Percentiles rank a stretch among this genome's conserved stretches.
Evolutionary conservation across 2,888 invertebrate species (phyloP).

Genomic region (Callosobruchus maculatus): DNA sequence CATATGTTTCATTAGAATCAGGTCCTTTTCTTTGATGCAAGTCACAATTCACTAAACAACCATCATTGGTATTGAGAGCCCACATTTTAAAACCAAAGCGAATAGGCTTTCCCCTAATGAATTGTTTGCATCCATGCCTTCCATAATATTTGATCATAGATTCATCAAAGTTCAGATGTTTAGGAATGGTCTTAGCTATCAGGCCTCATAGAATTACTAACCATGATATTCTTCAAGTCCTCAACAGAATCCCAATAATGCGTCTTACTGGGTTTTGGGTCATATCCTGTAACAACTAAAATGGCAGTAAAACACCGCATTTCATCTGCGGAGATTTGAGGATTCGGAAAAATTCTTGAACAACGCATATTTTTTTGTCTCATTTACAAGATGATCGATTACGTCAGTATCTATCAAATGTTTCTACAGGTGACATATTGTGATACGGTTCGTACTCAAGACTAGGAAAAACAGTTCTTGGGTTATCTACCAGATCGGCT

Average conservation of each 20-base stretch:
- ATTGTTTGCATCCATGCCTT: conserved; percentile 32
- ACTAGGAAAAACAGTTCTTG: too few species aligned
- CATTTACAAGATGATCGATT: conserved; percentile 9
- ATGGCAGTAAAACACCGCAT: conserved; percentile 20
- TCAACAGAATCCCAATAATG: conserved; percentile 7
- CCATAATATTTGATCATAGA: conserved; percentile 29
- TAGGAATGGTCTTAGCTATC: too few species aligned
- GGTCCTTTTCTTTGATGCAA: conserved; percentile 31
- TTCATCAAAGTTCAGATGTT: conserved; percentile 20
- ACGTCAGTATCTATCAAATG: conserved; percentile 15
- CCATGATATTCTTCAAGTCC: conserved; percentile 11
- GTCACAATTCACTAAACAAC: conserved; percentile 38
- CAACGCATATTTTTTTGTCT: conserved; percentile 13
- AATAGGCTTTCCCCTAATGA: conserved; percentile 35
- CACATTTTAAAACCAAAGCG: conserved; percentile 37
- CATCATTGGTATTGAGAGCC: conserved; percentile 28
- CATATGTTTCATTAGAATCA: background rate
- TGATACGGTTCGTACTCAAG: too few species aligned
- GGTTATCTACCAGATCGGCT: too few species aligned
- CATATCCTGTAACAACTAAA: conserved; percentile 25
- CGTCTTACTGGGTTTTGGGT: conserved; percentile 14
- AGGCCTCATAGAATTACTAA: conserved; percentile 12
- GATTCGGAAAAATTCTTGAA: conserved; percentile 13
- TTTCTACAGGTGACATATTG: conserved; percentile 8
- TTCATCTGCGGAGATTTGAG: conserved; percentile 16